A percentile compares a stretch with the other conserved stretches of the same genome.
Evolutionary conservation across 2,888 invertebrate genomes (phyloP).

Genomic region (Nemurella pictetii): DNA sequence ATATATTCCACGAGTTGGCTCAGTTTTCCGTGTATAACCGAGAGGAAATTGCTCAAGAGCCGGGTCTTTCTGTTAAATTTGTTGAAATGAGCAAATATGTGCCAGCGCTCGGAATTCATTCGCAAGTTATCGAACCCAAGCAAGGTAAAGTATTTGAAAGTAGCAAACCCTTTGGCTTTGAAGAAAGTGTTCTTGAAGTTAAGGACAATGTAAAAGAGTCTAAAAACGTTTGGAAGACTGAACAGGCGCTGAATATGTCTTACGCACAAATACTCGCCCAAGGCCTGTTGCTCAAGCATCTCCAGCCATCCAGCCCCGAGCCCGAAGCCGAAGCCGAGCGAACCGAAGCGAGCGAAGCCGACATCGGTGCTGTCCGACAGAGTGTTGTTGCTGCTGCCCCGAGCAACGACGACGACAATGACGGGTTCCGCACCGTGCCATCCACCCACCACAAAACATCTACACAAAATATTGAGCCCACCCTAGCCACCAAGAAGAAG

Average conservation of each 20-base stretch:
- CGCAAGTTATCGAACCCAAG: not conserved
- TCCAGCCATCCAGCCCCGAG: slow-evolving; percentile 61
- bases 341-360: not conserved
- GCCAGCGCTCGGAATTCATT: not conserved
- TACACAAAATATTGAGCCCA: too few species aligned
- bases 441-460: not conserved
- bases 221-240: slow-evolving; percentile 3
- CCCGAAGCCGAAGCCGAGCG: not conserved
- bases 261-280: slow-evolving; percentile 73
- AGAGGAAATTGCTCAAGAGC: not conserved
- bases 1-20: not conserved
- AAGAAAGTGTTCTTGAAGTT: not conserved
- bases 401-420: not conserved
- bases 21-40: not conserved
- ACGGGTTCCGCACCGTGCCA: not conserved
- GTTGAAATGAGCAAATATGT: not conserved
- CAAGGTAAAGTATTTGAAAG: not conserved
- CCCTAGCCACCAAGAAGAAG: not conserved
- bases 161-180: not conserved
- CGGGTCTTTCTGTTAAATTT: not conserved
- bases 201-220: not conserved
- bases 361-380: not conserved
- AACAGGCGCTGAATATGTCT: slow-evolving; percentile 54
- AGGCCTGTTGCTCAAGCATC: slow-evolving; percentile 57
- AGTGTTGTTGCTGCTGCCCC: not conserved